Conservation (phyloP, 2,797 vertebrate species). For the Sebastes minor region DNA sequence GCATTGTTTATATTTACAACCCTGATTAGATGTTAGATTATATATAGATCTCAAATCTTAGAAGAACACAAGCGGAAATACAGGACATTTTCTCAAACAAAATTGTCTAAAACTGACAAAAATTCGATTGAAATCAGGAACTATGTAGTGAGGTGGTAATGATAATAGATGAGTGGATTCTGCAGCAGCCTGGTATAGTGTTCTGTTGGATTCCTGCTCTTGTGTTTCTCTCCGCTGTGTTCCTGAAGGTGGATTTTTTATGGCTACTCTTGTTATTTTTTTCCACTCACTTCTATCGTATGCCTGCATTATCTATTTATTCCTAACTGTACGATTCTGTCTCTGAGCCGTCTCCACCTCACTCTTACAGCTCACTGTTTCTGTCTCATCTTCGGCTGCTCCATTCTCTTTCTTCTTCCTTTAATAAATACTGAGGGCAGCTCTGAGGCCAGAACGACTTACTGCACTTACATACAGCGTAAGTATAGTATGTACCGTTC, state of each 20-base stretch:
- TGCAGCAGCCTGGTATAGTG: neutral
- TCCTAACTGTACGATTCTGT: neutral
- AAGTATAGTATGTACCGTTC: neutral
- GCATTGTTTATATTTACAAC: too few species aligned
- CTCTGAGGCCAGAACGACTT: neutral
- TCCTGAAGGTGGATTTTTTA: neutral
- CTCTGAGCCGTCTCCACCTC: neutral
- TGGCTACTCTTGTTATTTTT: neutral
- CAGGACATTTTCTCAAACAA: fast-evolving
- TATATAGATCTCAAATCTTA: neutral
- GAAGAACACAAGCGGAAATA: fast-evolving
- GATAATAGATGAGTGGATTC: neutral
- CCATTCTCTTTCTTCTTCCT: neutral
- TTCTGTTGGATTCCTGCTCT: neutral
- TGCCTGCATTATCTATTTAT: conserved; percentile 2
- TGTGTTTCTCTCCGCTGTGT: neutral
- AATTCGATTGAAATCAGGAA: neutral
- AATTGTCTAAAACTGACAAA: fast-evolving
- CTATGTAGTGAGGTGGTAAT: neutral
- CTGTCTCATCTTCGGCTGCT: neutral
- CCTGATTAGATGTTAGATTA: neutral
- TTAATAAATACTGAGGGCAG: neutral
- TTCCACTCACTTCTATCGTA: neutral
- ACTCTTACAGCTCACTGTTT: neutral
- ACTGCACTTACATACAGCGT: neutral